Evolutionary conservation across 1,140 invertebrate species (phyloP), one percentile per base, ranked within the genome.

Genomic region (Caenorhabditis briggsae): DNA sequence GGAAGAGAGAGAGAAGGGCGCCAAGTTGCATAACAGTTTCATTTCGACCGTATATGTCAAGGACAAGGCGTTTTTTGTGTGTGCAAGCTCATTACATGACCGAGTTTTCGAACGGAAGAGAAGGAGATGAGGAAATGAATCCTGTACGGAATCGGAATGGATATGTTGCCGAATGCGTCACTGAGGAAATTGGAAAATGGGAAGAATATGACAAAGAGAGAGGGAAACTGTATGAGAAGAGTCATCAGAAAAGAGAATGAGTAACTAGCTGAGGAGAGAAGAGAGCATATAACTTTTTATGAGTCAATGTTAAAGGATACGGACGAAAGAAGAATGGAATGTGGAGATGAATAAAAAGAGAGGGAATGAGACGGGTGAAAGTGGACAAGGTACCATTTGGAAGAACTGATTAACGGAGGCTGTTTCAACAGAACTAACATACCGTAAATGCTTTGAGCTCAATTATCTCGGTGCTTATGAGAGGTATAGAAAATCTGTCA

Each of bases 21-120:
- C 70, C 70, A 78, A 78, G 70, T 78, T 78, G 70, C 70, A 78
- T 78, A 78, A 78, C 70, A 78, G 70, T 78, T 78, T 78, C 70
- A 78, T 78, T 48, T 50, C 41, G 16, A 78, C 33, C 33, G 33
- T 33, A 33, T 33, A 33, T 78, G 70, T 78, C 70, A 78, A 78
- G 70, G 70, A 78, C 70, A 25, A 12, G 46, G 18, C 25, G 9
- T 9, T 64, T 78, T 78, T 78, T 78, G 48, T 78, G 70, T 78
- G 70, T 78, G 70, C 70, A 78, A 78, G 70, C 70, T 78, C 70
- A 78, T 78, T 78, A 78, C 70, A 78, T 78, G 70, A 78, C 46
- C 70, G 70, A 78, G 70, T 78, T 78, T 46, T 46, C 41, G 64
- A 70, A 25, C 5, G 61, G 33, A 33, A 70, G 46, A 23, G 33